These are phyloP conservation scores for Chrysolina americana DNA, from an alignment of 2,888 invertebrate species.

Conservation along the genomic window DNA sequence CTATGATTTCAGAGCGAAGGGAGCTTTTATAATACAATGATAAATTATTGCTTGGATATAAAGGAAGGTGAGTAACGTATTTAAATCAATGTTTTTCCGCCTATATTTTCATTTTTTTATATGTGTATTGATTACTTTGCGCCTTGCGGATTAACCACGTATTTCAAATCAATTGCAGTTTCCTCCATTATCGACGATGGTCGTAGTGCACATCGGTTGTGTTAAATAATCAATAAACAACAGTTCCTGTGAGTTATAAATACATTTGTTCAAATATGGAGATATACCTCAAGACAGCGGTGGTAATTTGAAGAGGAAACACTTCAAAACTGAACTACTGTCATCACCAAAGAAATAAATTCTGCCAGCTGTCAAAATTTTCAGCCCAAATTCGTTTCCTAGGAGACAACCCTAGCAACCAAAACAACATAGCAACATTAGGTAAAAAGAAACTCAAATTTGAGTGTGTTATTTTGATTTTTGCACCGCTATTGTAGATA, in stretches of 20 bases:
- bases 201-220: slow-evolving; percentile 44
- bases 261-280: slow-evolving; percentile 53
- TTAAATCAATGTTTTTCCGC: slow-evolving; percentile 15
- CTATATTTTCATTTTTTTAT: slow-evolving; percentile 36
- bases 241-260: slow-evolving; percentile 53
- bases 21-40: slow-evolving; percentile 1
- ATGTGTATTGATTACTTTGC: slow-evolving; percentile 48
- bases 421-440: slow-evolving; percentile 70
- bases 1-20: slow-evolving; percentile 7
- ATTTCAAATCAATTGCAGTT: slow-evolving; percentile 50
- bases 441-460: slow-evolving; percentile 63
- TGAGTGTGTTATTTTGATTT: slow-evolving; percentile 44
- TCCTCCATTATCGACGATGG: slow-evolving; percentile 52
- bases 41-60: slow-evolving; percentile 16
- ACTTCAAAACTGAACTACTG: slow-evolving; percentile 26
- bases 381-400: slow-evolving; percentile 69
- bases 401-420: slow-evolving; percentile 69
- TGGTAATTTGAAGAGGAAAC: slow-evolving; percentile 42
- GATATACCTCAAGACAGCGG: slow-evolving; percentile 45
- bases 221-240: slow-evolving; percentile 55
- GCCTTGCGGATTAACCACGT: slow-evolving; percentile 45
- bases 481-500: slow-evolving; percentile 38
- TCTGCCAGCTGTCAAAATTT: slow-evolving; percentile 66
- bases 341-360: slow-evolving; percentile 37
- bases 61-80: slow-evolving; percentile 25